Conservation (phyloP, 2,888 invertebrate species). For the Pristionchus maxplancki region DNA sequence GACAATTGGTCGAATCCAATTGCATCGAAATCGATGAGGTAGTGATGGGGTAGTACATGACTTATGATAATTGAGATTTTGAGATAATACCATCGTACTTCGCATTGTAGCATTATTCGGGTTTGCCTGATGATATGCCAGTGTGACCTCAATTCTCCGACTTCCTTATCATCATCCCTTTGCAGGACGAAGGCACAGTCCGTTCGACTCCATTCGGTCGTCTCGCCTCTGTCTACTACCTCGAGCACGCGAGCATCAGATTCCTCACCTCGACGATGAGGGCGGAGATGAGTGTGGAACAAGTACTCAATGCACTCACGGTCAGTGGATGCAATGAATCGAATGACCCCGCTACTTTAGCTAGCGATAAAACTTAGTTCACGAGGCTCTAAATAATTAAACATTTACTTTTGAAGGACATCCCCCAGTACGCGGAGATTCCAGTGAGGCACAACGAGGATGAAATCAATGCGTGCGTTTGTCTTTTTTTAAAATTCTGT, state of each 20-base stretch:
- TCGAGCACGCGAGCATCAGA: conserved; percentile 92
- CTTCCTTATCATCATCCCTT: not conserved
- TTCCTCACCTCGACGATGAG: conserved; percentile 86
- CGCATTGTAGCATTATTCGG: not conserved
- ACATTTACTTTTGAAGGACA: conserved; percentile 83
- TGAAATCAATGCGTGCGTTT: conserved; percentile 87
- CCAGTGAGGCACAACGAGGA: conserved; percentile 99
- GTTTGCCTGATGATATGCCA: not conserved
- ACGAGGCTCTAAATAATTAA: not conserved
- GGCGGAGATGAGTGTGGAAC: conserved; percentile 84
- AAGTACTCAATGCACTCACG: conserved; percentile 86
- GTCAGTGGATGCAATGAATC: conserved; percentile 54
- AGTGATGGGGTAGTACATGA: not conserved
- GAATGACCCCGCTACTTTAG: too few relatives aligned
- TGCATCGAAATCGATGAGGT: conserved; percentile 87
- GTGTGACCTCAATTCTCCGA: not conserved
- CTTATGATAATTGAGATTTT: too few relatives aligned
- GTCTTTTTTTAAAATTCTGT: too few relatives aligned
- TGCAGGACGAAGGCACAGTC: conserved; percentile 83
- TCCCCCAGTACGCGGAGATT: conserved; percentile 91
- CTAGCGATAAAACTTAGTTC: not conserved
- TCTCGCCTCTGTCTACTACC: conserved; percentile 96
- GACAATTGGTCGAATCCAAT: conserved; percentile 85
- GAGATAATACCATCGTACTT: too few relatives aligned
- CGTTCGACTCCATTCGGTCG: conserved; percentile 88